Conservation (phyloP, 2,797 vertebrate genomes). For the Paratrypauchen microcephalus region DNA sequence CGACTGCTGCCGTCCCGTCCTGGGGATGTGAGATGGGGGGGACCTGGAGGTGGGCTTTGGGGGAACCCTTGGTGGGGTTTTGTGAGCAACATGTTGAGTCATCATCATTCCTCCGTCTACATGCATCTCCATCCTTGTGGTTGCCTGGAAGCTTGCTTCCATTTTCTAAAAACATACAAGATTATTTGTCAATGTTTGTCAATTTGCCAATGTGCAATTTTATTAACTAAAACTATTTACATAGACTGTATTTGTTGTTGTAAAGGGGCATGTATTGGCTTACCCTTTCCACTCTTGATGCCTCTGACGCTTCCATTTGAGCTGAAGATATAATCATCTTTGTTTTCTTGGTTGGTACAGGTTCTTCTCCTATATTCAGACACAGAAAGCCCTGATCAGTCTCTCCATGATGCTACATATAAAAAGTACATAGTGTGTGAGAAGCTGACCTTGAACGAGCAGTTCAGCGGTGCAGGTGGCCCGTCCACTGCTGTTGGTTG, state of each 20-base stretch:
- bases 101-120: conserved; percentile 80
- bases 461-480: conserved; percentile 96
- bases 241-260: neutral
- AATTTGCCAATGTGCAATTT: neutral
- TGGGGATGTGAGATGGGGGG: conserved; percentile 82
- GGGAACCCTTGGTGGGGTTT: conserved; percentile 92
- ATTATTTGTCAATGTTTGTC: neutral
- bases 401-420: neutral
- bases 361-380: conserved; percentile 81
- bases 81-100: conserved; percentile 87
- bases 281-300: conserved; percentile 88
- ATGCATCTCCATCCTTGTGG: conserved; percentile 80
- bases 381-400: neutral
- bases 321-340: conserved; percentile 91
- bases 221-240: too few relatives aligned
- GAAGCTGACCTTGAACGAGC: conserved; percentile 86
- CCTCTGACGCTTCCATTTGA: conserved; percentile 85
- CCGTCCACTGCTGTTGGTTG: conserved; percentile 93
- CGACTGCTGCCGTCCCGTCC: conserved; percentile 89
- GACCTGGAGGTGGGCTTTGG: conserved; percentile 92
- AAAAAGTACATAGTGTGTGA: neutral
- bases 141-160: conserved; percentile 55
- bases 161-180: conserved; percentile 35
- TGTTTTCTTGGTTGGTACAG: conserved; percentile 92
- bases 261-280: neutral